A percentile compares a stretch with the other conserved stretches of the same genome.
These are phyloP conservation scores for Drosophila infuscata DNA, from an alignment of 2,888 invertebrate species.

Conservation along the genomic window DNA sequence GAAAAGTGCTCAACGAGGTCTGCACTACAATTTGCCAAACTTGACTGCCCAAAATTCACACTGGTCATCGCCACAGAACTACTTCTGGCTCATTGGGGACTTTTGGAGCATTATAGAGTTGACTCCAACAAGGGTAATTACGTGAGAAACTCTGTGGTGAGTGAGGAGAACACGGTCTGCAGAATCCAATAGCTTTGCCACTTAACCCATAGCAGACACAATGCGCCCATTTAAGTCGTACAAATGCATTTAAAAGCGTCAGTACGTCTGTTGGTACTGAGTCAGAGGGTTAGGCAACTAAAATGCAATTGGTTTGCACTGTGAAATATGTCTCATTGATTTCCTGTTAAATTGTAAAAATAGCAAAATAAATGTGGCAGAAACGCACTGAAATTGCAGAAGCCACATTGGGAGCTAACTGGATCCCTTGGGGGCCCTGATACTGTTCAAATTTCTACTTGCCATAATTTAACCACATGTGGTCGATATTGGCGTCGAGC, in stretches of 20 bases:
- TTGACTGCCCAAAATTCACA: constrained; percentile 7
- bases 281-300: constrained; percentile 19
- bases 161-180: constrained; percentile 19
- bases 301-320: constrained; percentile 68
- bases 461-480: constrained; percentile 80
- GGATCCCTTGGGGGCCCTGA: constrained; percentile 17
- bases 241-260: constrained; percentile 34
- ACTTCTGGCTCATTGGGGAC: constrained; percentile 59
- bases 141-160: not conserved
- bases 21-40: constrained; percentile 22
- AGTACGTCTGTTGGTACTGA: constrained; percentile 17
- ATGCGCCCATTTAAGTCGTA: constrained; percentile 44
- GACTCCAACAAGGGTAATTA: constrained; percentile 11
- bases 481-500: constrained; percentile 68
- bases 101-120: constrained; percentile 41
- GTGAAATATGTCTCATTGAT: constrained; percentile 77
- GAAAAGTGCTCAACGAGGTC: constrained; percentile 43
- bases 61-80: constrained; percentile 14
- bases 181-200: constrained; percentile 46
- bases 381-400: constrained; percentile 49
- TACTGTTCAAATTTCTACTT: constrained; percentile 39
- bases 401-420: constrained; percentile 24
- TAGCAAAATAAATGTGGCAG: constrained; percentile 51
- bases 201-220: constrained; percentile 33
- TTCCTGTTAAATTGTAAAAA: constrained; percentile 62